These are phyloP conservation scores for Anastrepha obliqua DNA, from an alignment of 1,140 invertebrate genomes.

Conservation along the genomic window DNA sequence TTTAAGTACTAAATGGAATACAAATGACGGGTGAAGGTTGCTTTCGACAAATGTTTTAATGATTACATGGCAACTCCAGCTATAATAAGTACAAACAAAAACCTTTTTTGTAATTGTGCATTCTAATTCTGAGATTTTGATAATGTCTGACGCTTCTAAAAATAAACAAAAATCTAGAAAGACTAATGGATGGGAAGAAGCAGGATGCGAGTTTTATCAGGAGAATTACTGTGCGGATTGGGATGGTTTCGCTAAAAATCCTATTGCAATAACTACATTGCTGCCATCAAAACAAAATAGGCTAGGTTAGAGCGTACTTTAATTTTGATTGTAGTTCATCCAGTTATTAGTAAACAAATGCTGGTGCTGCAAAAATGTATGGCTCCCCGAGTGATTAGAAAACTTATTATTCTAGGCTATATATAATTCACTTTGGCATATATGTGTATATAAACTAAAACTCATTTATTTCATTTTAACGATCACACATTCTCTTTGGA, in stretches of 20 bases:
- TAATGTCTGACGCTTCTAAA: slow-evolving; percentile 47
- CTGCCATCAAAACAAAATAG: slow-evolving; percentile 86
- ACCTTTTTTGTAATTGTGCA: background rate
- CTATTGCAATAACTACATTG: slow-evolving; percentile 83
- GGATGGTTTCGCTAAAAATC: slow-evolving; percentile 82
- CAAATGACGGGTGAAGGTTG: no score
- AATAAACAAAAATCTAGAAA: slow-evolving; percentile 54
- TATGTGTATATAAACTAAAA: no score
- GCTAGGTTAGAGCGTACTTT: slow-evolving; percentile 75
- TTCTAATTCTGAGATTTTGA: background rate
- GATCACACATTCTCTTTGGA: background rate
- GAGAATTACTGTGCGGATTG: slow-evolving; percentile 85
- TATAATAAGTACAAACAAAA: slow-evolving; percentile 41
- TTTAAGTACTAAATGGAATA: no score
- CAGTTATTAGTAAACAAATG: no score
- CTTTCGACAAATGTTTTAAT: no score
- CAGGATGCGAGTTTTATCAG: slow-evolving; percentile 89
- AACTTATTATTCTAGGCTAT: no score
- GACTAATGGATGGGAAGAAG: slow-evolving; percentile 84
- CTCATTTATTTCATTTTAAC: no score
- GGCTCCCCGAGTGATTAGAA: no score
- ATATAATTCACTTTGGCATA: no score
- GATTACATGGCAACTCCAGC: background rate
- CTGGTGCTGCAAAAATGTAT: no score
- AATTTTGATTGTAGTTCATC: no score